Percentiles rank a stretch among this genome's conserved stretches.
phyloP scores from a whole-genome alignment of 2,113 vertebrate species.

The Pituophis catenifer region DNA sequence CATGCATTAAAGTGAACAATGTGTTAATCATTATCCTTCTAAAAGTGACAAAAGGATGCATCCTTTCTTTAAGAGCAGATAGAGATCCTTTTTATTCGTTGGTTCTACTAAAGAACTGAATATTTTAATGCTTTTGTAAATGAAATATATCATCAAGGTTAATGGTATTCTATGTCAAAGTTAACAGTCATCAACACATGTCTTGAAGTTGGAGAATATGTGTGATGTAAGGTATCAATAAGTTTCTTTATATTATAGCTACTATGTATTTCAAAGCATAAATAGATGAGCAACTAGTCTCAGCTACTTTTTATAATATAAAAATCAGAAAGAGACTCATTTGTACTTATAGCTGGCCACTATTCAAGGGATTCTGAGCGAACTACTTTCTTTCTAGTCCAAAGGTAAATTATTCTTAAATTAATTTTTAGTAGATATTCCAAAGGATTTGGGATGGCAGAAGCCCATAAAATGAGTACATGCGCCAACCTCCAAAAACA shows the following conservation, averaged over 20 bases:
- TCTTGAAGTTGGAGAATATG: slow-evolving; percentile 23
- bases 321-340: background rate
- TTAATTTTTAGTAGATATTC: background rate
- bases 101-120: slow-evolving; percentile 27
- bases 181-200: slow-evolving; percentile 27
- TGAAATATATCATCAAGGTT: background rate
- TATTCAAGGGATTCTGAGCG: background rate
- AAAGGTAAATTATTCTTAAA: background rate
- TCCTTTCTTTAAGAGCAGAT: slow-evolving; percentile 16
- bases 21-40: slow-evolving; percentile 52
- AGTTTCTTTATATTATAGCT: background rate
- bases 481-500: background rate
- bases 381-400: background rate
- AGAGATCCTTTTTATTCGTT: slow-evolving; percentile 24
- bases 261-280: background rate
- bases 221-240: slow-evolving; percentile 6
- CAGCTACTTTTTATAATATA: background rate
- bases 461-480: background rate
- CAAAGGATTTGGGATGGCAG: background rate
- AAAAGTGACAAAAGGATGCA: slow-evolving; percentile 38
- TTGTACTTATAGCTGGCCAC: background rate
- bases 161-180: background rate
- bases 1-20: slow-evolving; percentile 46
- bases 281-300: slow-evolving; percentile 1
- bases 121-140: slow-evolving; percentile 11